Base-by-base conservation (phyloP, 2,797 vertebrate genomes). In the Cheirogaleus major region DNA sequence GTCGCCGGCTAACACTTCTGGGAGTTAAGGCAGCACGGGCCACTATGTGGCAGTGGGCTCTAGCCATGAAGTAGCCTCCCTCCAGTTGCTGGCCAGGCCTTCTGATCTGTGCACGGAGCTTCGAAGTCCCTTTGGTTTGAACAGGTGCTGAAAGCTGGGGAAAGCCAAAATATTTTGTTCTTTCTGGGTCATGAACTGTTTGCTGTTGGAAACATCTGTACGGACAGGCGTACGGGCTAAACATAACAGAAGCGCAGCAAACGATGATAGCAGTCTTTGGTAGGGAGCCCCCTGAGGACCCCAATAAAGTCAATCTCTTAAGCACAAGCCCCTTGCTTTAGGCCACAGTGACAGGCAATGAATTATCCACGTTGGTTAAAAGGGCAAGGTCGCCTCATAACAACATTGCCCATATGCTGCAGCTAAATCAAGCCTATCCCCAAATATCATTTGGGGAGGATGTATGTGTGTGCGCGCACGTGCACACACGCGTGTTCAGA, bases 61-160 rank as follows among this genome's bases (percentile, higher is more conserved):
- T 5, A 7, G 57, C 80, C 63, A 1, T 0, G 38, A 91, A 27
- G 30, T 1, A 7, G 55, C n/a, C 76, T 93, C 73, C 72, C 41
- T 69, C 45, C 41, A 9, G 27, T 63, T 30, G 50, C 81, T 70
- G 67, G 50, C 69, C 27, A 41, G 18, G 35, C 30, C 25, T 76
- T 87, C 65, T 35, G 72, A 76, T 72, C 76, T 76, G 55, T 7
- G 32, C 65, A 2, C 45, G 30, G 91, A 78, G 82, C 52, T 67
- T 72, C 0, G 8, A 65, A 95, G 86, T 5, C 65, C 69, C 63
- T 72, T 82, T 63, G 89, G 89, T 97, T 96, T 96, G 89, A 95
- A 97, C 98, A 97, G 97, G 97, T 96, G 97, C 88, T 96, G 96
- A 97, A 96, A 98, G 87, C 72, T 25, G 65, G 78, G 63, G 73